These are phyloP conservation scores for Antheraea pernyi DNA, from an alignment of 1,140 invertebrate genomes.

Conservation along the genomic window DNA sequence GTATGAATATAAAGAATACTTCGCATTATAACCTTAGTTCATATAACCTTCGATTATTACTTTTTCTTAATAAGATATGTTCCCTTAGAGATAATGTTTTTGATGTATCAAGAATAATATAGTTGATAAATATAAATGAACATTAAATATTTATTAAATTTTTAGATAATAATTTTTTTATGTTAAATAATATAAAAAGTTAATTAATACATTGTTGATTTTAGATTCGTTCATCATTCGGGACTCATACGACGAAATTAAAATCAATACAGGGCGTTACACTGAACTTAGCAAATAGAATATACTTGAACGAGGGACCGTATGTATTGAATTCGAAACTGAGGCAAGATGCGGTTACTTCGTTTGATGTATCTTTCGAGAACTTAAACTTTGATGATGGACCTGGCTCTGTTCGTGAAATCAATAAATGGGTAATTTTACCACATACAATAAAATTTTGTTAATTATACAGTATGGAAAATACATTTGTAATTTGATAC, in stretches of 20 bases:
- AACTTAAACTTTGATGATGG: slow-evolving; percentile 50
- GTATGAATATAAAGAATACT: too few species aligned
- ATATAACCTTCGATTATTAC: too few species aligned
- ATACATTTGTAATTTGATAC: too few species aligned
- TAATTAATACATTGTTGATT: slow-evolving; percentile 14
- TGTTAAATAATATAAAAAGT: too few species aligned
- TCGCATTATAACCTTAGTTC: too few species aligned
- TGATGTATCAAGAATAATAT: too few species aligned
- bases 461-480: too few species aligned
- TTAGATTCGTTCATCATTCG: slow-evolving; percentile 63
- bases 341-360: slow-evolving; percentile 57
- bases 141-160: too few species aligned
- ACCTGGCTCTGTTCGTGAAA: slow-evolving; percentile 36
- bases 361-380: slow-evolving; percentile 63
- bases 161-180: too few species aligned
- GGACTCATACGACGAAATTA: slow-evolving; percentile 42
- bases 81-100: too few species aligned
- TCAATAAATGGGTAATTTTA: slow-evolving; percentile 65
- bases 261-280: slow-evolving; percentile 60
- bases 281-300: slow-evolving; percentile 64
- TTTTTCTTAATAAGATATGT: too few species aligned
- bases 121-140: too few species aligned
- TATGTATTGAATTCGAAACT: slow-evolving; percentile 51
- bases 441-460: slow-evolving; percentile 34
- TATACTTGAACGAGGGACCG: slow-evolving; percentile 61